Conservation (phyloP, 2,113 vertebrate species). For the Ariopsis seemanni region DNA sequence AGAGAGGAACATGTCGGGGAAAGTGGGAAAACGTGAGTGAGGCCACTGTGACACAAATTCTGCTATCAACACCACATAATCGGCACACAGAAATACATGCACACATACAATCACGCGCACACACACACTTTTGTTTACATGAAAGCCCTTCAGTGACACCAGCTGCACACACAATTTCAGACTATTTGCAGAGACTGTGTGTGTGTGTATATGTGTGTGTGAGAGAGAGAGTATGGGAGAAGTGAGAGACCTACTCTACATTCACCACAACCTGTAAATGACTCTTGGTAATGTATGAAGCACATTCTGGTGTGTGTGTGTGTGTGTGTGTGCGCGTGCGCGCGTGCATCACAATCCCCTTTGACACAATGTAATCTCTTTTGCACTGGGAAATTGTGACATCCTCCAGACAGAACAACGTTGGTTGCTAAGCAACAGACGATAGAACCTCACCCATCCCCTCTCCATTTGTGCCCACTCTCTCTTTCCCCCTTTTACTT, state of each 20-base stretch:
- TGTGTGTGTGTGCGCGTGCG: constrained; percentile 30
- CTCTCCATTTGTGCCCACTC: constrained; percentile 46
- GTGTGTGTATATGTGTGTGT: constrained; percentile 22
- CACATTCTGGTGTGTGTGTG: constrained; percentile 9
- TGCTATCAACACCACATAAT: constrained; percentile 37
- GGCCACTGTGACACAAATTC: constrained; percentile 8
- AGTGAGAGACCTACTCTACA: neutral
- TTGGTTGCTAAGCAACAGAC: constrained; percentile 69
- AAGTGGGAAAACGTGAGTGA: constrained; percentile 11
- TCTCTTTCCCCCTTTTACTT: constrained; percentile 40
- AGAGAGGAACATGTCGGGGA: neutral
- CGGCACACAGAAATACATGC: constrained; percentile 10
- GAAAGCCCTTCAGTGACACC: constrained; percentile 34
- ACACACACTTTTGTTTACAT: constrained; percentile 36
- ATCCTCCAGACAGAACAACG: constrained; percentile 53
- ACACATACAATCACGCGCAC: constrained; percentile 15
- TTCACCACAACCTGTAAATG: neutral
- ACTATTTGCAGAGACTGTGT: constrained; percentile 32
- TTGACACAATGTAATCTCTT: constrained; percentile 47
- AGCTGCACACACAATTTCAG: constrained; percentile 48
- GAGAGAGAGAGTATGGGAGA: neutral
- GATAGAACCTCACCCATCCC: constrained; percentile 51
- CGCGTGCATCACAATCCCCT: constrained; percentile 22
- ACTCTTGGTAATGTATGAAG: neutral
- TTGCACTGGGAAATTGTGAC: constrained; percentile 47